Base-by-base conservation (phyloP, 2,797 vertebrate species). In the Thaleichthys pacificus region DNA sequence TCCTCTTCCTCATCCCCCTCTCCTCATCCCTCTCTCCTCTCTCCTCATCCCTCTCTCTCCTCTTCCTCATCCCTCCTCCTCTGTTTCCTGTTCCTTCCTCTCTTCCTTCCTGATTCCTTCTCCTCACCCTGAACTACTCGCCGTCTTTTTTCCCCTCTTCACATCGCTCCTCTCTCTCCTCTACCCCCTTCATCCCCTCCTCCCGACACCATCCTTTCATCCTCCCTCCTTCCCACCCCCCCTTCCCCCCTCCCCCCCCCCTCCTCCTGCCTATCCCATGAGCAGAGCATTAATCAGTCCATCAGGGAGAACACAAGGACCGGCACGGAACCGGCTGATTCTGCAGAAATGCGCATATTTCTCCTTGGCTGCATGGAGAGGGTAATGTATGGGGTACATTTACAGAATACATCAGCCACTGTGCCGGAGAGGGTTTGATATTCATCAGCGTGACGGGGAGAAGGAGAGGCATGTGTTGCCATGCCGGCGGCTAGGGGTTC, bases 251-350 rank as follows among this genome's bases (percentile, higher is more conserved):
- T 58, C 65, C 4, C 6, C 9, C 19, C 70, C 64, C 76, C 26
- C 1, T 21, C 22, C 19, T 28, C 38, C 74, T 81, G 69, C 22
- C 19, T 11, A 60, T 35, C 14, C 66, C 42, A 38, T 61, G 38
- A 54, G 74, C 75, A 21, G 63, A 79, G 71, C 80, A 83, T 85
- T 66, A 78, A 85, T 87, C 85, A 87, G 76, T 84, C 85, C 83
- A 84, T 86, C 80, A 72, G 75, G 83, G 79, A 67, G 72, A 89
- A 85, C 72, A 86, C 70, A 80, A 86, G 83, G 78, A 80, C 74
- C 76, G 8, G 64, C 72, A 38, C 47, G 35, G 71, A 80, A 79
- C 76, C 61, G 73, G 66, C 62, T 58, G 24, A 74, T 58, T 77
- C 66, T 73, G 81, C 83, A 87, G 84, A 77, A 86, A 84, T 83